Base-by-base conservation (phyloP, 23 tunicate species). In the Halocynthia aurantium region DNA sequence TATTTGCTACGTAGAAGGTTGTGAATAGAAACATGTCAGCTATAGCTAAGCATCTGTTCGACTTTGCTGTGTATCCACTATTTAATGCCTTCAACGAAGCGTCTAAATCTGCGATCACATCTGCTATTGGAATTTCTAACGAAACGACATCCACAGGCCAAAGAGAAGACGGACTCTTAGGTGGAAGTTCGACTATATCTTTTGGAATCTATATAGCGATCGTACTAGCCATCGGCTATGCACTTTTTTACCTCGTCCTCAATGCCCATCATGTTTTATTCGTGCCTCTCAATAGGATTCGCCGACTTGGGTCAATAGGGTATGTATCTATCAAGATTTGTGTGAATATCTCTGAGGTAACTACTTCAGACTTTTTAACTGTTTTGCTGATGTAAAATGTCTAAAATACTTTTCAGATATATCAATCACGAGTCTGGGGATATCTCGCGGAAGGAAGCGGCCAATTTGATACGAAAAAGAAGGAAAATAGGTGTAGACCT, bases 401-500 rank as follows among this genome's bases (percentile, higher is more conserved):
- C 2, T 15, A 58, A n/a, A 13, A 58, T 58, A 13, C 18, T 58
- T 5, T 31, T 19, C 51, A 70, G 75, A 31, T 70, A 70, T 70
- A 70, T 70, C 55, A 70, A 70, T 55, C 75, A 70, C 4, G 75
- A 70, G 51, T 11, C 75, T 50, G 75, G 75, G 0, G 75, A 70
- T 70, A 9, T 70, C 0, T 70, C 75, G 11, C 75, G 75, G 0
- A 84, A 84, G 64, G 96, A 89, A 10, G 51, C 81, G 13, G 96
- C 96, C 2, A 89, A 89, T 65, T n/a, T 89, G 75, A 61, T 89
- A 6, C 79, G 97, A 52, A 73, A 76, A 67, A 52, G 97, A 60
- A 75, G 97, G 52, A 91, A 85, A 66, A 61, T 85, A 0, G 97
- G 97, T 0, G 84, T 85, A 22, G 86, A 91, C 66, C 51, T 91